phyloP scores from a whole-genome alignment of 2,113 vertebrate species.

The Nannobrachium achirus region DNA sequence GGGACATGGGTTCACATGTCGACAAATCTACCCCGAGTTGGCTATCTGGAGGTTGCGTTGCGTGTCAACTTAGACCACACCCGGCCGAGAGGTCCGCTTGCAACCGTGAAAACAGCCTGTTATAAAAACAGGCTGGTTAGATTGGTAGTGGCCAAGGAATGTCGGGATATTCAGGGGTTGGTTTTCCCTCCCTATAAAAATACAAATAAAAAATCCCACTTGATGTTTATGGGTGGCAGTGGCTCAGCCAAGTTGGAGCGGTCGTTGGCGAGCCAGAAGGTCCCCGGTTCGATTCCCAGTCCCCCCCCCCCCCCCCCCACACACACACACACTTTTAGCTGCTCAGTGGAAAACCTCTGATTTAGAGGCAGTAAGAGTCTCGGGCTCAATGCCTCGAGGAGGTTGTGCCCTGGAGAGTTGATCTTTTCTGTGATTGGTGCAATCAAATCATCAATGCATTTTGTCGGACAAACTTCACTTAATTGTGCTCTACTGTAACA shows the following conservation, averaged over 20 bases:
- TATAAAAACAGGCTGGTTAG: constrained; percentile 59
- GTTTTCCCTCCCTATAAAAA: constrained; percentile 67
- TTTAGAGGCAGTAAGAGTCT: too few relatives aligned
- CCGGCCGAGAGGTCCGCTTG: constrained; percentile 41
- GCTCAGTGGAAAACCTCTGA: too few relatives aligned
- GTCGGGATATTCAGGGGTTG: constrained; percentile 54
- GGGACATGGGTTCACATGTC: background rate
- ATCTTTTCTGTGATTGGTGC: background rate
- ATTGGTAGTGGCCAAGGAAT: constrained; percentile 55
- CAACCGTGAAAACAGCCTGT: constrained; percentile 35
- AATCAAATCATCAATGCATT: background rate
- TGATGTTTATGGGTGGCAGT: constrained; percentile 42
- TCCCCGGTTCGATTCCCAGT: too few relatives aligned
- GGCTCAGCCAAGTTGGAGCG: too few relatives aligned
- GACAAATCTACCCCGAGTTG: background rate
- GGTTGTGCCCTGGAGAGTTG: background rate
- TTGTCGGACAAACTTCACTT: too few relatives aligned
- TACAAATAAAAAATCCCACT: constrained; percentile 60
- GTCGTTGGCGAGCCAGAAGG: too few relatives aligned
- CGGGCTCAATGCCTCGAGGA: background rate
- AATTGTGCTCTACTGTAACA: too few relatives aligned
- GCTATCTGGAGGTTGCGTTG: constrained; percentile 23
- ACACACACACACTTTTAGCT: too few relatives aligned
- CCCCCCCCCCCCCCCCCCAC: too few relatives aligned
- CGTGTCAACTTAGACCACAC: constrained; percentile 62